Base-by-base conservation (phyloP, 2,113 vertebrate genomes). In the Siphamia tubifer region DNA sequence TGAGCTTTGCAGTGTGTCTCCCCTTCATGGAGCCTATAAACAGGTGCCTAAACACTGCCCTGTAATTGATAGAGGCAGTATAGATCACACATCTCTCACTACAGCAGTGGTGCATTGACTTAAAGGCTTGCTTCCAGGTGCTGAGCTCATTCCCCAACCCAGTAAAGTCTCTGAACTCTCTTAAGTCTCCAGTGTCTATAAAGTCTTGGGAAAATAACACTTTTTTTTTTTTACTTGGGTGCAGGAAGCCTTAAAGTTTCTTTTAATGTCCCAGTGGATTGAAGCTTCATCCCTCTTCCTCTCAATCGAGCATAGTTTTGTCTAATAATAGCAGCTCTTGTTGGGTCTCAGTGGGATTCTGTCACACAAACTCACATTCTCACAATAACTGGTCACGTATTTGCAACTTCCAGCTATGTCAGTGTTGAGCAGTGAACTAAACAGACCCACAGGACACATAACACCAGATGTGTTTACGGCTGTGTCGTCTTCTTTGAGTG, bases 41-140 rank as follows among this genome's bases (percentile, higher is more conserved):
- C 74, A 77, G 67, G 34, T 81, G 75, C 49, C 69, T 34, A 71
- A 64, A 48, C 67, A 63, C 25, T 47, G 24, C 25, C 51, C 34
- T 74, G 63, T 89, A 86, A 88, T 87, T 87, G 75, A 76, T 84
- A 58, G 64, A 69, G 23, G 21, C 36, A 5, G 40, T 36, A 42
- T 25, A 40, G 55, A 57, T 77, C 58, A 47, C 61, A 58, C 54
- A 51, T 52, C 47, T 19, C 51, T 52, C 28, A 25, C 32, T 71
- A 70, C 85, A 87, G 71, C 68, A 75, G 85, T 47, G 49, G 34
- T 53, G 60, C 66, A 60, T 57, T 86, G 75, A 87, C 82, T 83
- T 61, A 45, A 76, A 78, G 47, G 42, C 56, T 68, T 30, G 27
- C 53, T 30, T 73, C 70, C 78, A 75, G 76, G 76, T 71, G 57